These are phyloP conservation scores for Aratinga solstitialis DNA, from an alignment of 2,797 vertebrate species.

Conservation along the genomic window DNA sequence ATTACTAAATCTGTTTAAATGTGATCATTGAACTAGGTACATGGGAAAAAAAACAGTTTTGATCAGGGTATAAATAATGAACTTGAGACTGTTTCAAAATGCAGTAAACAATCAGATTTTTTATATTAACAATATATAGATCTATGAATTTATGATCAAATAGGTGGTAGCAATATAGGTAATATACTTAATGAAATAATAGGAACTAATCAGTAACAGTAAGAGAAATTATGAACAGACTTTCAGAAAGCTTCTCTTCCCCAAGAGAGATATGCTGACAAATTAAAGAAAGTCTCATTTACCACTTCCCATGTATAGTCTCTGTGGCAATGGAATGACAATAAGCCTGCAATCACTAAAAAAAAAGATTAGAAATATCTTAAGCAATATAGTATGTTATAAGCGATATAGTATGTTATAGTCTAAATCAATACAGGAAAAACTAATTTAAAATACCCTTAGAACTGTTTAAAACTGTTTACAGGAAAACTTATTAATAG, in stretches of 20 bases:
- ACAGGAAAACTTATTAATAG: neutral
- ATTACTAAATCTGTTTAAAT: neutral
- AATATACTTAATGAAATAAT: neutral
- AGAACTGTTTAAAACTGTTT: neutral
- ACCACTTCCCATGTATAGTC: neutral
- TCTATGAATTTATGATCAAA: neutral
- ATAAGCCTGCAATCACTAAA: neutral
- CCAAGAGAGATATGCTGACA: neutral
- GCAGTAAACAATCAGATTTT: neutral
- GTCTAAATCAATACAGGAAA: neutral
- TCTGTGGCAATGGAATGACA: neutral
- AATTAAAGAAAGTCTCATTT: neutral
- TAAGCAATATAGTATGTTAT: neutral
- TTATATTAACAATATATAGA: neutral
- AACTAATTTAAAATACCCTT: neutral
- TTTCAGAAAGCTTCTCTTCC: neutral
- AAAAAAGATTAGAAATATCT: neutral
- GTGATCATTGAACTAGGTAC: neutral
- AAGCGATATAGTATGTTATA: neutral
- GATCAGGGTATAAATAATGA: neutral
- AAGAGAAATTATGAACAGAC: neutral
- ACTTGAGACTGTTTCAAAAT: neutral
- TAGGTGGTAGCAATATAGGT: neutral
- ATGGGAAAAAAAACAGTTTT: neutral
- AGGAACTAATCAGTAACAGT: neutral